Evolutionary conservation across 2,113 vertebrate species (phyloP).

Genomic region (Plecturocebus donacophilus): DNA sequence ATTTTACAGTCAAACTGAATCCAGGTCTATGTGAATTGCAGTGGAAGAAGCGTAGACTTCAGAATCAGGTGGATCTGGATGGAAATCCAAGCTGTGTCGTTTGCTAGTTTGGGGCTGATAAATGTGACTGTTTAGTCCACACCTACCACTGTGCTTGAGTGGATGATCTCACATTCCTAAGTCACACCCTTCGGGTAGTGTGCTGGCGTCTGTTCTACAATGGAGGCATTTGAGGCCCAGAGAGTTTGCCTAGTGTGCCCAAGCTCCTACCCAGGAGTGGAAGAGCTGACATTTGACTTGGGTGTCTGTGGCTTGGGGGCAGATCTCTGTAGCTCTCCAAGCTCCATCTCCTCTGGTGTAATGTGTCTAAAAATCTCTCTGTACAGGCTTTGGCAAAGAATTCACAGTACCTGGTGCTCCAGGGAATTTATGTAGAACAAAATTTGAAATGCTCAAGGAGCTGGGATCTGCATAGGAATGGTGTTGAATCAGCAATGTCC

Average conservation of each 20-base stretch:
- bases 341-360: rapidly evolving
- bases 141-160: rapidly evolving
- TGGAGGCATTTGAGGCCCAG: neutral
- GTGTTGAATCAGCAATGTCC: neutral
- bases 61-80: neutral
- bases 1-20: neutral
- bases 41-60: rapidly evolving
- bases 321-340: neutral
- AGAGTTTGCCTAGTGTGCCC: no score
- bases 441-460: no score
- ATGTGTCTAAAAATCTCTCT: neutral
- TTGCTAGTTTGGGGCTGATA: neutral
- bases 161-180: rapidly evolving
- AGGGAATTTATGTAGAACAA: neutral
- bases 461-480: rapidly evolving
- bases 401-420: neutral
- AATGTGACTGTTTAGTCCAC: rapidly evolving
- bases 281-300: rapidly evolving
- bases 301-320: neutral
- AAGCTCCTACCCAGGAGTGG: neutral
- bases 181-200: rapidly evolving
- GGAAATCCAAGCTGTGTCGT: neutral
- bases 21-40: neutral
- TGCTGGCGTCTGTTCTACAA: rapidly evolving
- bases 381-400: neutral